phyloP scores from a whole-genome alignment of 2,888 invertebrate species.

The Dastarcus helophoroides region DNA sequence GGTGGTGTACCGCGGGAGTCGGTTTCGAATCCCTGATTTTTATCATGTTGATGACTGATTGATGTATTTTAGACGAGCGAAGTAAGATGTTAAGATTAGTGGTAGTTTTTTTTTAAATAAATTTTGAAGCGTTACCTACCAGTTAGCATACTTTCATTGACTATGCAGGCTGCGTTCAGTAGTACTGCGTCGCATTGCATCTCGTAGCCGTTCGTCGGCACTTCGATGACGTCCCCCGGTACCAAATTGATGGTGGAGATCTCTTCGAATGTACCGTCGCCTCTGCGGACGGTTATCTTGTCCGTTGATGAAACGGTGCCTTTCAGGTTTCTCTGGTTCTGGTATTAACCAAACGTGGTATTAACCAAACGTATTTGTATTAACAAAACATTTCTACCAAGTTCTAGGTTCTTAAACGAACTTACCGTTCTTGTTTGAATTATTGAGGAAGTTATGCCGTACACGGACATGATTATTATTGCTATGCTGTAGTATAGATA shows the following conservation, averaged over 20 bases:
- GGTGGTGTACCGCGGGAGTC: too few relatives aligned
- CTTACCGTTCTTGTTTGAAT: slow-evolving; percentile 71
- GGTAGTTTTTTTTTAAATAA: slow-evolving; percentile 1
- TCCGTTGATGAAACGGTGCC: slow-evolving; percentile 71
- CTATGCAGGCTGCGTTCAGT: slow-evolving; percentile 72
- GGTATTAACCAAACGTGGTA: slow-evolving; percentile 13
- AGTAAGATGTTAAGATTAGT: too few relatives aligned
- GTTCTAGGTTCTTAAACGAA: too few relatives aligned
- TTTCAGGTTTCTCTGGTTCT: slow-evolving; percentile 83
- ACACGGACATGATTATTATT: slow-evolving; percentile 71
- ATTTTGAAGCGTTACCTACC: slow-evolving; percentile 40
- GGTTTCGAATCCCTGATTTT: too few relatives aligned
- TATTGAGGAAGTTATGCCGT: slow-evolving; percentile 73
- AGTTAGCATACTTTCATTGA: slow-evolving; percentile 94
- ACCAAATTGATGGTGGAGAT: slow-evolving; percentile 66
- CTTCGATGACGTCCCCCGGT: slow-evolving; percentile 80
- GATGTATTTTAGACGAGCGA: too few relatives aligned
- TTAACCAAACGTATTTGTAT: too few relatives aligned
- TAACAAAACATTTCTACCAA: slow-evolving; percentile 2
- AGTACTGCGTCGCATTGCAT: slow-evolving; percentile 89
- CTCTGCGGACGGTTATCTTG: slow-evolving; percentile 52
- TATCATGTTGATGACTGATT: too few relatives aligned
- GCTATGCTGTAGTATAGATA: slow-evolving; percentile 83
- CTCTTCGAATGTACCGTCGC: slow-evolving; percentile 37
- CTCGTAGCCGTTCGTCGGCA: slow-evolving; percentile 72